phyloP scores from a whole-genome alignment of 2,888 invertebrate genomes.

The Thecocarcelia acutangulata region DNA sequence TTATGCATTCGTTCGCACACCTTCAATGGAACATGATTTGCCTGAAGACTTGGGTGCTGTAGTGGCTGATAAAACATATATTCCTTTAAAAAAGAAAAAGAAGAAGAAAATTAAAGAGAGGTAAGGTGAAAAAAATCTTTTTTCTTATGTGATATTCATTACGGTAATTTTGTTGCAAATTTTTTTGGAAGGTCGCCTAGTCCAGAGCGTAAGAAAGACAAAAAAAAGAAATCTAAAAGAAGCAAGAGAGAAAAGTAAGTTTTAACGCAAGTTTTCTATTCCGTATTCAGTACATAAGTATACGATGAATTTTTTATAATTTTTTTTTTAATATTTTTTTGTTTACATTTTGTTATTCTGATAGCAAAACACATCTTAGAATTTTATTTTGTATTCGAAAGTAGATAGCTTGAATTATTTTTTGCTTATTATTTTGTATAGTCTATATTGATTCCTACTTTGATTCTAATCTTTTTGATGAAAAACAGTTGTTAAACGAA shows the following conservation, averaged over 20 bases:
- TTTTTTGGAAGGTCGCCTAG: constrained; percentile 84
- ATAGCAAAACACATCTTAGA: constrained; percentile 38
- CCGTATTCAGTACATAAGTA: constrained; percentile 69
- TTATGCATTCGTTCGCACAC: constrained; percentile 90
- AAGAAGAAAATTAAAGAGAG: constrained; percentile 86
- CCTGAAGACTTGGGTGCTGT: constrained; percentile 79
- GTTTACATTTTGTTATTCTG: constrained; percentile 43
- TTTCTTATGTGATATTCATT: too few species aligned
- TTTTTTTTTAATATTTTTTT: constrained; percentile 11
- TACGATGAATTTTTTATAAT: background rate
- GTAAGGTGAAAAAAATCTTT: constrained; percentile 62
- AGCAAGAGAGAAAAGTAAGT: constrained; percentile 88
- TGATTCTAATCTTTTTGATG: constrained; percentile 61
- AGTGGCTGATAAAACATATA: constrained; percentile 71
- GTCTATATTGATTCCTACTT: constrained; percentile 19
- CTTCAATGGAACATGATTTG: constrained; percentile 84
- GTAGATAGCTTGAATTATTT: constrained; percentile 11
- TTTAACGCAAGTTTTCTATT: constrained; percentile 27
- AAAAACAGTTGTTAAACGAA: constrained; percentile 72
- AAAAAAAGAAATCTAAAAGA: constrained; percentile 91
- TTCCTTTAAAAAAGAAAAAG: constrained; percentile 85
- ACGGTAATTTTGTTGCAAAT: background rate
- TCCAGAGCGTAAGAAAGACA: constrained; percentile 88
- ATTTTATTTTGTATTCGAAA: constrained; percentile 46
- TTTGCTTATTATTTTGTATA: too few species aligned